Base-by-base conservation (phyloP, 2,888 invertebrate genomes). In the Lepidochitona cinerea region DNA sequence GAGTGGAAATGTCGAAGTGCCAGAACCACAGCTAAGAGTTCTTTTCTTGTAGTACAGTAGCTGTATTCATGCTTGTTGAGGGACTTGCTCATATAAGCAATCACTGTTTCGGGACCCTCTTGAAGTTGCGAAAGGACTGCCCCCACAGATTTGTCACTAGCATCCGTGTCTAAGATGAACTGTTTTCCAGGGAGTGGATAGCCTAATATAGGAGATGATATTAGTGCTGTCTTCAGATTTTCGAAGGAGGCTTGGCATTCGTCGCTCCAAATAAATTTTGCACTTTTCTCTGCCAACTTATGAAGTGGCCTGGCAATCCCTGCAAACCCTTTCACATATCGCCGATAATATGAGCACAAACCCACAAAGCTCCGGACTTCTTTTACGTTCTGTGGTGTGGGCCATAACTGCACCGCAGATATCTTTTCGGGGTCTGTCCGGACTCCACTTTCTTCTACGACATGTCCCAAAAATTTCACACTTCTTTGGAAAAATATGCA, bases 1-100 rank as follows among this genome's bases (percentile, higher is more conserved):
- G 37, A 69, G 18, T 75, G 75, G 69, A 79, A 79, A 36, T 79
- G 70, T 68, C 68, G 66, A 7, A 72, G 59, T n/a, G 67, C 52
- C 36, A 41, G n/a, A 14, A 79, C 72, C 6, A 80, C 68, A 14
- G 77, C 78, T 12, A 78, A 67, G 7, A 81, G 52, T 70, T 81
- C 79, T 41, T 71, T 65, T 35, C 75, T 12, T 9, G 78, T 73
- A 6, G 70, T 70, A 66, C 71, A 72, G 37, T 78, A 78, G 18
- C 72, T 72, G n/a, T 72, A 37, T 52, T 80, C 77, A 36, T 69
- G 37, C 54, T 74, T 76, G 9, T 59, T 52, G 3, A 79, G 69
- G n/a, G 64, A 37, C 53, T 54, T 74, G 65, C 79, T 76, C 37
- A 67, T 72, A 64, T 79, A 79, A n/a, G 72, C 74, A 26, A 77